Evolutionary conservation across 1,140 invertebrate genomes (phyloP).

Genomic region (Aphidius ervi): DNA sequence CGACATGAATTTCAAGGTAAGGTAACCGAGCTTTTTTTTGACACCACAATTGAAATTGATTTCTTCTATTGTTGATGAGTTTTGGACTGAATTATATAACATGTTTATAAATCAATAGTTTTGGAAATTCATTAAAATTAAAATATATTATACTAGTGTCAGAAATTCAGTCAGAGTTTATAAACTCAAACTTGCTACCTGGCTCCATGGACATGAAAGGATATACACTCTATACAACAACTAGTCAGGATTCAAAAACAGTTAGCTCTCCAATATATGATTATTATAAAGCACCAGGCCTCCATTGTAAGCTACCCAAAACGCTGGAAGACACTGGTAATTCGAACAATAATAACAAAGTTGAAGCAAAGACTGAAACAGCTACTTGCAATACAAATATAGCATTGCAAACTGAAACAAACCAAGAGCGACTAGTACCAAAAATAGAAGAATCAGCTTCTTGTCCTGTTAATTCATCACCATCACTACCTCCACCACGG

Average conservation of each 20-base stretch:
- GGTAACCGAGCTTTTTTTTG: conserved; percentile 20
- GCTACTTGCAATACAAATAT: neutral
- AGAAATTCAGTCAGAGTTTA: conserved; percentile 49
- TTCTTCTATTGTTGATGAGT: neutral
- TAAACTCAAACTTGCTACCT: conserved; percentile 48
- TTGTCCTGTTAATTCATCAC: conserved; percentile 48
- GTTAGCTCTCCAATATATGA: conserved; percentile 47
- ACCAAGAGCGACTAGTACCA: conserved; percentile 59
- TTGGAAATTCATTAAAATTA: neutral
- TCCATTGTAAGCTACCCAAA: conserved; percentile 57
- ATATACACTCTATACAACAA: conserved; percentile 41
- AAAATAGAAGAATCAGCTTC: conserved; percentile 57
- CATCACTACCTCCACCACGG: conserved; percentile 51
- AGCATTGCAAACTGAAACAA: conserved; percentile 38
- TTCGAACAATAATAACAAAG: conserved; percentile 34
- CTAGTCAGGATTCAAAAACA: conserved; percentile 44
- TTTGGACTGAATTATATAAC: neutral
- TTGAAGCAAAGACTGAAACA: conserved; percentile 55
- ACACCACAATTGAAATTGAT: neutral
- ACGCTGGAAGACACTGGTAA: conserved; percentile 46
- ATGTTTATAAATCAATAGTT: neutral
- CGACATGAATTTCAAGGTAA: conserved; percentile 56
- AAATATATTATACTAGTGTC: conserved; percentile 36
- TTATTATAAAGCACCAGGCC: conserved; percentile 45
- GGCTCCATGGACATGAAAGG: conserved; percentile 48